Percentiles rank a stretch among this genome's conserved stretches.
These are phyloP conservation scores for Odocoileus virginianus DNA, from an alignment of 2,113 vertebrate genomes.

Conservation along the genomic window DNA sequence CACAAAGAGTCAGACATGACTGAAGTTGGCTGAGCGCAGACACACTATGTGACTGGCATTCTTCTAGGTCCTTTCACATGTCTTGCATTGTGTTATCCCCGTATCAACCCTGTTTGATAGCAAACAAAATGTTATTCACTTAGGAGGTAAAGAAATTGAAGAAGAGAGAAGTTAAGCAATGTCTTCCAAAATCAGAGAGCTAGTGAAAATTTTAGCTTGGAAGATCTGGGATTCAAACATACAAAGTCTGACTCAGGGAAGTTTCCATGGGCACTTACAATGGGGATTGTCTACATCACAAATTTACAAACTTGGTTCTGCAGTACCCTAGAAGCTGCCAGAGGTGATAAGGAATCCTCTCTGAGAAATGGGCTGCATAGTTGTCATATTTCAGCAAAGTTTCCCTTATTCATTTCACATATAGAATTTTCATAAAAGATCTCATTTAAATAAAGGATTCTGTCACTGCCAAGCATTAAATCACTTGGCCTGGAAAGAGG, in stretches of 20 bases:
- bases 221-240: neutral
- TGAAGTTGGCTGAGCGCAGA: neutral
- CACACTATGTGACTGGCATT: neutral
- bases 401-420: neutral
- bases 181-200: neutral
- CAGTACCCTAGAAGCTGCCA: neutral
- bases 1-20: neutral
- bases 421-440: neutral
- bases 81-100: neutral
- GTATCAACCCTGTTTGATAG: neutral
- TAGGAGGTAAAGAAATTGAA: neutral
- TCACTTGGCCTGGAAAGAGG: neutral
- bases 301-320: neutral
- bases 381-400: neutral
- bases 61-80: neutral
- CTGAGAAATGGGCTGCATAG: accelerated
- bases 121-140: neutral
- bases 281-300: neutral
- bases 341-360: neutral
- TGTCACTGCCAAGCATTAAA: neutral
- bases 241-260: neutral
- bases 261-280: neutral
- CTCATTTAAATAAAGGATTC: neutral
- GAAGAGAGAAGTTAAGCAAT: neutral
- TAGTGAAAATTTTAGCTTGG: neutral